Evolutionary conservation across 2,797 vertebrate species (phyloP), one percentile per base, ranked within the genome.

Genomic region (Glossophaga mutica): DNA sequence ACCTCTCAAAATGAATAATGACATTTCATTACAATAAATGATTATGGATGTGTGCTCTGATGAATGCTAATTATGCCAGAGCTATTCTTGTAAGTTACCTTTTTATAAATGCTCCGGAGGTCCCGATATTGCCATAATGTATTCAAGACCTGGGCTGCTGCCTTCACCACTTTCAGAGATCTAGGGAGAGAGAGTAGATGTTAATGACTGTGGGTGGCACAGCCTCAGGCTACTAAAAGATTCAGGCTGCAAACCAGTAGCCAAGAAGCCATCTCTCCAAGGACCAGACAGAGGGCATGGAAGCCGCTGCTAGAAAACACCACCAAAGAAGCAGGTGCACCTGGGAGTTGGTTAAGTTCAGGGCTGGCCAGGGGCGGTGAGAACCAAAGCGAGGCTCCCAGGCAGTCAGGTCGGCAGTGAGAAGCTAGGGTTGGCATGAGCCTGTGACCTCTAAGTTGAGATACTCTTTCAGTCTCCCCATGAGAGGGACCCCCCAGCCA

Each of bases 71-170:
- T 94, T 90, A 77, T 26, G 46, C 57, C n/a, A 87, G 84, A 96
- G 87, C 37, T 95, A 42, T 94, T 93, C 87, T 94, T 79, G 44
- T 24, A 34, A 32, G n/a, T 98, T 98, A 99, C 99, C 98, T 99
- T 99, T 98, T 99, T 99, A 97, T 99, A 99, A 98, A 99, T 99
- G 98, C 99, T 99, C 44, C 99, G 99, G 93, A 99, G 99, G 97
- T 99, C 99, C 97, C 99, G 98, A 98, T 99, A 99, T 98, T 99
- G 99, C 99, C 99, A 99, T 84, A 99, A 98, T 0, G 99, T 99
- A 96, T 99, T 99, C 98, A 99, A 98, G 79, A 99, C 99, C 98
- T 99, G 99, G 96, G 99, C 99, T 0, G 99, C 99, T 3, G 99
- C 99, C 98, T 99, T 99, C 87, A 99, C 99, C 97, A 99, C 99